phyloP scores from a whole-genome alignment of 2,113 vertebrate species.

The Verasper variegatus region DNA sequence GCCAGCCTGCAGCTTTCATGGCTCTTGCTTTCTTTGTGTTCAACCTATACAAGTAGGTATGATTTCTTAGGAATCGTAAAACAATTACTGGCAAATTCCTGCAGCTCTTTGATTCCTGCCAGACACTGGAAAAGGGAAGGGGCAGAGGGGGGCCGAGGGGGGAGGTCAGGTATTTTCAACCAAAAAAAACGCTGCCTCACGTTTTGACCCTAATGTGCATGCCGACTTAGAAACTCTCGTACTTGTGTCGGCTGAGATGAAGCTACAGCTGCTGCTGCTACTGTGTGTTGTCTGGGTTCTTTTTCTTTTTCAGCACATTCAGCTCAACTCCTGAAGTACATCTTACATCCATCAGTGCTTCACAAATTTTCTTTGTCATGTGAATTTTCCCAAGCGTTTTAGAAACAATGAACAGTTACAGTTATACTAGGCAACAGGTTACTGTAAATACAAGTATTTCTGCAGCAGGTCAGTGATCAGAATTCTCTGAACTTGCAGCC shows the following conservation, averaged over 20 bases:
- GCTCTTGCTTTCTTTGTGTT: slow-evolving; percentile 83
- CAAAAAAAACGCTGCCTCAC: not conserved
- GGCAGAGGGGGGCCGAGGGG: slow-evolving; percentile 2
- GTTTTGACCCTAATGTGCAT: not conserved
- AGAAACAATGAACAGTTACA: not conserved
- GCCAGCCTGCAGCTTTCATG: slow-evolving; percentile 85
- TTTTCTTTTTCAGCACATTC: not conserved
- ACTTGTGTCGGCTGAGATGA: not conserved
- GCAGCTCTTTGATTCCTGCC: slow-evolving; percentile 85
- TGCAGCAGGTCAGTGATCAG: not conserved
- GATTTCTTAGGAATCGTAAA: slow-evolving; percentile 90
- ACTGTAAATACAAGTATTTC: not conserved
- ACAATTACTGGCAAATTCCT: slow-evolving; percentile 89
- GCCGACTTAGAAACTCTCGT: not conserved
- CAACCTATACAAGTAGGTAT: slow-evolving; percentile 88
- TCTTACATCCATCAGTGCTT: no score
- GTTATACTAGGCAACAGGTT: not conserved
- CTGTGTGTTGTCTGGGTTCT: not conserved
- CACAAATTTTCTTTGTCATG: no score
- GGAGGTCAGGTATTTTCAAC: slow-evolving; percentile 2
- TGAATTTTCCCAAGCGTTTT: no score
- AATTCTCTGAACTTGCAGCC: no score
- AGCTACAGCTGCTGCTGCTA: not conserved
- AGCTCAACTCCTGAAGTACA: not conserved
- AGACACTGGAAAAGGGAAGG: slow-evolving; percentile 44